These are phyloP conservation scores for Charaxes varanes DNA, from an alignment of 1,140 invertebrate species.

Conservation along the genomic window DNA sequence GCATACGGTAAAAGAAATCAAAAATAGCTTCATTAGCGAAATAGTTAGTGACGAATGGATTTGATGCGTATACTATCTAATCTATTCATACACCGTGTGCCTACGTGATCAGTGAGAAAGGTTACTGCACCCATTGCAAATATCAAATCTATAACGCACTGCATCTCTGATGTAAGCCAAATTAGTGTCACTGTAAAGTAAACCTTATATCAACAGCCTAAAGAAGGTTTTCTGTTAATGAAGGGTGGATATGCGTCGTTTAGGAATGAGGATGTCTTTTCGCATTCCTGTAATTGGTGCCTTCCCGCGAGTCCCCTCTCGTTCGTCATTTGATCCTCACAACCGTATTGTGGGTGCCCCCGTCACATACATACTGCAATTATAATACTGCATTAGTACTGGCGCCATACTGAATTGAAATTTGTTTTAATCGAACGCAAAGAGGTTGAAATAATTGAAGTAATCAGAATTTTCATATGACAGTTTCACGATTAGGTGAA, in stretches of 20 bases:
- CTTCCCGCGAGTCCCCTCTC: conserved; percentile 36
- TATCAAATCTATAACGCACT: conserved; percentile 27
- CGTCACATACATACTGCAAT: no score
- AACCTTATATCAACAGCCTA: conserved; percentile 5
- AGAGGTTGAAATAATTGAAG: no score
- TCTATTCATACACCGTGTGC: conserved; percentile 16
- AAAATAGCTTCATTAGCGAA: no score
- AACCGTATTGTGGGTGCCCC: conserved; percentile 11
- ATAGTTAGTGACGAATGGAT: no score
- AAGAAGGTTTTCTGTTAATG: neutral
- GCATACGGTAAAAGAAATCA: no score
- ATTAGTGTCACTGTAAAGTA: neutral
- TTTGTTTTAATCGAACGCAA: no score
- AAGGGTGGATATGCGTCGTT: conserved; percentile 8
- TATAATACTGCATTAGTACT: no score
- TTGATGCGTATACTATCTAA: conserved; percentile 8
- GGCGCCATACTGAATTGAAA: no score
- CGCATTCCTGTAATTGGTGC: conserved; percentile 40
- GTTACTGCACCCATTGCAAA: conserved; percentile 49
- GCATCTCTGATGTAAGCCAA: conserved; percentile 6
- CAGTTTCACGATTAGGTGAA: no score
- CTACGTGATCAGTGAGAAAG: conserved; percentile 31
- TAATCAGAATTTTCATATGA: no score
- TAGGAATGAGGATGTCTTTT: conserved; percentile 7
- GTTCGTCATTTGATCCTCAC: conserved; percentile 36